A percentile compares a stretch with the other conserved stretches of the same genome.
phyloP scores from a whole-genome alignment of 1,140 invertebrate species.

The Lepidostoma basale region DNA sequence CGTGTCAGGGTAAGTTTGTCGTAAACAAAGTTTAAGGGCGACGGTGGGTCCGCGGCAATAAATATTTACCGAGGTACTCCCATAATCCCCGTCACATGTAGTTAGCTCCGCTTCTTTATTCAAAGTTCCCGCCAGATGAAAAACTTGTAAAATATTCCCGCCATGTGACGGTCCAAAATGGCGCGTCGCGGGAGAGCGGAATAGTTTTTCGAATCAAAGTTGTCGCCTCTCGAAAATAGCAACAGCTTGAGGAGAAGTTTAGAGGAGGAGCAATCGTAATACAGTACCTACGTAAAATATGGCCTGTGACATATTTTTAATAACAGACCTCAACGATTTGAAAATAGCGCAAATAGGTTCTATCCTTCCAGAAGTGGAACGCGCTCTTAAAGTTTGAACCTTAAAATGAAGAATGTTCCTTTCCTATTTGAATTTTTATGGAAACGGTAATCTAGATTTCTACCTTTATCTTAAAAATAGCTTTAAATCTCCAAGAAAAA shows the following conservation, averaged over 20 bases:
- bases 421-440: too few species aligned
- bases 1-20: conserved; percentile 29
- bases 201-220: conserved; percentile 43
- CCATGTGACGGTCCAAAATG: conserved; percentile 37
- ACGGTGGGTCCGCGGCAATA: conserved; percentile 38
- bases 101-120: conserved; percentile 29
- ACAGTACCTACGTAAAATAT: conserved; percentile 17
- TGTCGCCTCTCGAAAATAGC: conserved; percentile 18
- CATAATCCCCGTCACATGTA: conserved; percentile 30
- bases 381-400: too few species aligned
- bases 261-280: background rate
- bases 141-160: conserved; percentile 39
- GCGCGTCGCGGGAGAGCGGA: background rate
- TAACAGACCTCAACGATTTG: too few species aligned
- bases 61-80: conserved; percentile 39
- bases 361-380: too few species aligned
- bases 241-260: conserved; percentile 18
- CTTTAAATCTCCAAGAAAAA: too few species aligned
- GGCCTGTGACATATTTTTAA: background rate
- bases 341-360: too few species aligned
- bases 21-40: conserved; percentile 36
- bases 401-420: too few species aligned
- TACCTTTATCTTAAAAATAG: too few species aligned
- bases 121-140: conserved; percentile 35
- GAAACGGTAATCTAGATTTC: too few species aligned